Evolutionary conservation across 37 sponge, comb jelly and placozoan species (phyloP), one percentile per base, ranked within the genome.

Genomic region (Agelas oroides): DNA sequence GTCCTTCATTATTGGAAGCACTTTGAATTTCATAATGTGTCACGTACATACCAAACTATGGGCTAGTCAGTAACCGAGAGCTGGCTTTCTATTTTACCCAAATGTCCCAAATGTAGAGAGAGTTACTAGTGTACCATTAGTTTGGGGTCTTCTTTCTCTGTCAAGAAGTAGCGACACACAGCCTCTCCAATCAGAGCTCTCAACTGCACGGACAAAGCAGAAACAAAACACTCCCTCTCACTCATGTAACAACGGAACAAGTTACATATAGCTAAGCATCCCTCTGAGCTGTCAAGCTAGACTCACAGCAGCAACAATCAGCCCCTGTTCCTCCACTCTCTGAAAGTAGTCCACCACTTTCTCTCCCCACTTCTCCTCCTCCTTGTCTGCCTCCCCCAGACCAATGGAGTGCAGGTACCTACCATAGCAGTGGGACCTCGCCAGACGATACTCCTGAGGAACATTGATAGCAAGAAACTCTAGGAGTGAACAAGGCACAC

Each of bases 121-220:
- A n/a, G n/a, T n/a, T n/a, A n/a, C n/a, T 28, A 32, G 46, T 46
- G 46, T 41, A 85, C 86, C 79, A 78, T 67, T 8, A 88, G 33
- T 19, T 59, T 52, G 12, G 33, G 14, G 40, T 88, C 88, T 25
- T 80, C 33, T 35, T 54, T n/a, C 36, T 70, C 34, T 1, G 57
- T 35, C 6, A 66, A 38, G 40, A 57, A 62, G 56, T 59, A 88
- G 17, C 30, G 55, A 23, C 83, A 88, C 46, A 73, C 73, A 24
- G 83, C 83, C 37, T 80, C 88, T n/a, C 88, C 88, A 57, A 81
- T 82, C 14, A 61, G 41, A 67, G 76, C 75, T 76, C 84, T 54
- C 54, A 88, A 62, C 88, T 81, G 55, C 0, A 79, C n/a, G n/a
- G 12, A 20, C 24, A 38, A 56, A n/a, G n/a, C n/a, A n/a, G n/a